Percentiles rank a stretch among this genome's conserved stretches.
Evolutionary conservation across 2,113 vertebrate species (phyloP).

Genomic region (Emberiza fucata): DNA sequence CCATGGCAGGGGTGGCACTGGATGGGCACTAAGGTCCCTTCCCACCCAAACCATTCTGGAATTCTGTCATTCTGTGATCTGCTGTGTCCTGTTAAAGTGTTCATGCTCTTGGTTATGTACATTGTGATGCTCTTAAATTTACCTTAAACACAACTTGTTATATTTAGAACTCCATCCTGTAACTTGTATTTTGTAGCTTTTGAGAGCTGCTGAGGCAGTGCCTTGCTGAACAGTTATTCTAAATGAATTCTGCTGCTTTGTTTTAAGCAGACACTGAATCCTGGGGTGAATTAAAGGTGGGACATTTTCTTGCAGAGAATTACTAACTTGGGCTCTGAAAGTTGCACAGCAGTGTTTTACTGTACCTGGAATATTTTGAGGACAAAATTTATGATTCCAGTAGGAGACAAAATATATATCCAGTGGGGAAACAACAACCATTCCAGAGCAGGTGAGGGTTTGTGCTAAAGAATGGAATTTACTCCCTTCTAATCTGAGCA

Average conservation of each 20-base stretch:
- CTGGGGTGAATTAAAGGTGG: not conserved
- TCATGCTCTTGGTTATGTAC: not conserved
- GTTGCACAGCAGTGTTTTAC: not conserved
- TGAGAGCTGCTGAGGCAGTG: not conserved
- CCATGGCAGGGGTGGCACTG: not conserved
- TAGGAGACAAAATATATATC: not conserved
- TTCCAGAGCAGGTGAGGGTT: not conserved
- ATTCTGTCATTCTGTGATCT: accelerated
- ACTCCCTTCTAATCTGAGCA: not conserved
- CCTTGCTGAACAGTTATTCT: not conserved
- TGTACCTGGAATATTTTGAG: not conserved
- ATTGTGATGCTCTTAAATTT: not conserved
- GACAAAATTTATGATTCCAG: not conserved
- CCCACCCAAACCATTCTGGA: not conserved
- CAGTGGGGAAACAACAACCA: not conserved
- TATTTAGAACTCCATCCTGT: not conserved
- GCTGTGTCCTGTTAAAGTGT: not conserved
- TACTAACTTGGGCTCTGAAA: not conserved
- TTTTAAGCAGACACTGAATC: not conserved
- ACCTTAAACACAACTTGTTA: not conserved
- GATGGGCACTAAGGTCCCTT: accelerated
- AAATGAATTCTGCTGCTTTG: not conserved
- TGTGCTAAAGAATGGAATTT: not conserved
- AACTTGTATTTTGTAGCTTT: not conserved
- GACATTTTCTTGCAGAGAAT: not conserved